A percentile compares a stretch with the other conserved stretches of the same genome.
Evolutionary conservation across 23 tunicate species (phyloP).

Genomic region (Botrylloides violaceus): DNA sequence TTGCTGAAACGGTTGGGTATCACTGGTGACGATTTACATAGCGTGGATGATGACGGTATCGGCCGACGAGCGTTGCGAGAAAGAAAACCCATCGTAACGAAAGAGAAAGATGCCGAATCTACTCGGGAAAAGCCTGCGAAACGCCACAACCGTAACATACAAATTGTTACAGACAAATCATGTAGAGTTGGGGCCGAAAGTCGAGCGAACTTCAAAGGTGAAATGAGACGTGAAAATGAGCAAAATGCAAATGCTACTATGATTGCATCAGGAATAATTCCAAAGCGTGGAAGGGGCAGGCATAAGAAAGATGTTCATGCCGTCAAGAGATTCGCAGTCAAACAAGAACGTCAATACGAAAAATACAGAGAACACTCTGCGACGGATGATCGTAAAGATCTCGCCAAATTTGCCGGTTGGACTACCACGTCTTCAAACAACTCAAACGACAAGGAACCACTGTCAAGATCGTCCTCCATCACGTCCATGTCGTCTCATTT

Average conservation of each 20-base stretch:
- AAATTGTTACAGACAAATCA: not conserved
- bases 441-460: no score
- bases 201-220: not conserved
- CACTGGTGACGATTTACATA: not conserved
- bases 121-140: not conserved
- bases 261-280: not conserved
- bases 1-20: slow-evolving; percentile 5
- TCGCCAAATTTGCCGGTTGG: slow-evolving; percentile 26
- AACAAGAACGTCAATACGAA: not conserved
- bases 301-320: not conserved
- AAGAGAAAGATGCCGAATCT: not conserved
- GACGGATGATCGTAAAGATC: not conserved
- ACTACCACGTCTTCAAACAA: slow-evolving; percentile 17
- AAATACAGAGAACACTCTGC: not conserved
- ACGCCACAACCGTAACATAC: not conserved
- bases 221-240: not conserved
- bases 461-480: not conserved
- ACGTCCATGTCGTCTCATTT: not conserved
- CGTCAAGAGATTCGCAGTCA: not conserved
- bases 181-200: not conserved
- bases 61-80: slow-evolving; percentile 19
- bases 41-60: slow-evolving; percentile 4
- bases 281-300: not conserved
- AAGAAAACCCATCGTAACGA: not conserved
- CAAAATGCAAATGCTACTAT: not conserved